phyloP scores from a whole-genome alignment of 2,113 vertebrate species.

The Brienomyrus longianalis region DNA sequence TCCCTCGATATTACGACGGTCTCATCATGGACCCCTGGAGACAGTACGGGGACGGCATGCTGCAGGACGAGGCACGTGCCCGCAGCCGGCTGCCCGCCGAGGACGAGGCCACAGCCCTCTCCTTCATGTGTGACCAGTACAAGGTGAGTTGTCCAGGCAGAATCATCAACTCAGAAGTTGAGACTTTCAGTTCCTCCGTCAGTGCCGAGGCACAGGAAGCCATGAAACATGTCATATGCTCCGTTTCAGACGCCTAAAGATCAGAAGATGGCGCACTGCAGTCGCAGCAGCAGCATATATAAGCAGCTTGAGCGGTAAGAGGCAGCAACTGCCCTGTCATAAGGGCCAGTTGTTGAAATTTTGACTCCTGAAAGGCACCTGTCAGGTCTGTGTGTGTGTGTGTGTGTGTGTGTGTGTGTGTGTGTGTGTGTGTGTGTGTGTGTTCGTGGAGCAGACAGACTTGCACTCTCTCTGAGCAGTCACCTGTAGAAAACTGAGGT shows the following conservation, averaged over 20 bases:
- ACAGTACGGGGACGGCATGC: conserved; percentile 70
- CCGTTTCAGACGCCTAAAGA: conserved; percentile 74
- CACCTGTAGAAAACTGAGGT: conserved; percentile 4
- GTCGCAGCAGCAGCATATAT: conserved; percentile 55
- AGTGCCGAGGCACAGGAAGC: not conserved
- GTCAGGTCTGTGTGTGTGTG: not conserved
- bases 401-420: not conserved
- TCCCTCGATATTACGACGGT: conserved; percentile 69
- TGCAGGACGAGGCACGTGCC: conserved; percentile 66
- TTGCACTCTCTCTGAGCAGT: not conserved
- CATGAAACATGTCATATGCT: not conserved
- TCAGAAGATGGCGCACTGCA: conserved; percentile 68
- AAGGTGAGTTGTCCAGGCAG: conserved; percentile 45
- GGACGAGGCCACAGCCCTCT: conserved; percentile 73
- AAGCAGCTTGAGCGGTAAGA: conserved; percentile 82
- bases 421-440: not conserved
- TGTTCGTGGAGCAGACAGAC: not conserved
- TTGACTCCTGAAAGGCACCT: not conserved
- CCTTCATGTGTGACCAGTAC: conserved; percentile 86
- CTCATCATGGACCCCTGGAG: conserved; percentile 83
- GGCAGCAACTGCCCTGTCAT: not conserved
- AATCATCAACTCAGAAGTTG: not conserved
- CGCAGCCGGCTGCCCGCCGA: conserved; percentile 80
- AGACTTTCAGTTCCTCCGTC: not conserved
- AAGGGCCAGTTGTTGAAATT: not conserved